phyloP scores from a whole-genome alignment of 2,888 invertebrate species.

The Drosophila setosimentum region DNA sequence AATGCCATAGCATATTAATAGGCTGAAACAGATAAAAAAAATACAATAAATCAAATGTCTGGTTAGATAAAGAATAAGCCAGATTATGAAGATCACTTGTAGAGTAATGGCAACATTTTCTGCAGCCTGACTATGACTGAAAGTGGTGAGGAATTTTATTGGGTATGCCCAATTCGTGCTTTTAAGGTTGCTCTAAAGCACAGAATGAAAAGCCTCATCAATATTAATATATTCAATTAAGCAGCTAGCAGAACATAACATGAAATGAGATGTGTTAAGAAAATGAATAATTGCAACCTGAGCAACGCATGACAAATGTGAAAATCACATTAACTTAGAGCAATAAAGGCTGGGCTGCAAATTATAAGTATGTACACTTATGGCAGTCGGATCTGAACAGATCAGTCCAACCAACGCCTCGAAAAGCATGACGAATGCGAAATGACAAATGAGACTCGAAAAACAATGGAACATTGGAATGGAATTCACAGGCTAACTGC shows the following conservation, averaged over 20 bases:
- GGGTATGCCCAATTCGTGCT: slow-evolving; percentile 3
- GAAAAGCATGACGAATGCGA: slow-evolving; percentile 53
- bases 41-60: background rate
- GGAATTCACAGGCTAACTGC: slow-evolving; percentile 27
- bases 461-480: slow-evolving; percentile 60
- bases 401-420: slow-evolving; percentile 54
- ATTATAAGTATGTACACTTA: slow-evolving; percentile 56
- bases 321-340: slow-evolving; percentile 49
- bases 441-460: slow-evolving; percentile 47
- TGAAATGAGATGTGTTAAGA: slow-evolving; percentile 58
- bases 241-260: slow-evolving; percentile 56
- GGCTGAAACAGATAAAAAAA: slow-evolving; percentile 9
- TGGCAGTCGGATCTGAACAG: slow-evolving; percentile 47
- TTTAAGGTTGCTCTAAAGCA: slow-evolving; percentile 29
- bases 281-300: slow-evolving; percentile 52
- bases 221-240: slow-evolving; percentile 72
- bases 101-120: background rate
- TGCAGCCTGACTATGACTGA: background rate
- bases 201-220: slow-evolving; percentile 43
- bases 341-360: slow-evolving; percentile 40
- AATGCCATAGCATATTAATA: background rate
- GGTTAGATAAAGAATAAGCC: background rate
- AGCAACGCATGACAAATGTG: slow-evolving; percentile 57
- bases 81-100: background rate
- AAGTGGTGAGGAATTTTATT: slow-evolving; percentile 4